Evolutionary conservation across 2,888 invertebrate species (phyloP), one percentile per base, ranked within the genome.

Genomic region (Eumacrocentrus americanus): DNA sequence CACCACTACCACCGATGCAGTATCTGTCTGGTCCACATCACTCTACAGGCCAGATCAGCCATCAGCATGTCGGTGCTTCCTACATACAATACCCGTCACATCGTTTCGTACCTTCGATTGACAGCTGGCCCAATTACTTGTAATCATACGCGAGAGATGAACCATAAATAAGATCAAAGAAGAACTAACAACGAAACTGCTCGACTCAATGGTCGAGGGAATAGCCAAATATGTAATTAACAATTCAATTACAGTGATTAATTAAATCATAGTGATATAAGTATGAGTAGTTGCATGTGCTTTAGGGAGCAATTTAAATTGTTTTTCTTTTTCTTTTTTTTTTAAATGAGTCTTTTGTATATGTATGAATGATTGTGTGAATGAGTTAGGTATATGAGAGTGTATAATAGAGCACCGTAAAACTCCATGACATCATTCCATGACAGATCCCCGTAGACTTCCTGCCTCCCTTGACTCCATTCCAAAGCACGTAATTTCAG

Each of bases 401-500:
- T 34, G 16, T 35, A 47, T 34, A n/a, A n/a, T n/a, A 18, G 35
- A 57, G 23, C 60, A 58, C 62, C 63, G 62, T 59, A 64, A 72
- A 70, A 74, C 71, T 72, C 78, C 79, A 77, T 79, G 80, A 80
- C 77, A 79, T 80, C 79, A 80, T 80, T 80, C 80, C 78, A 80
- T 79, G 78, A 80, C 80, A 80, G 75, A 67, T 74, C 73, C 72
- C 68, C 60, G 40, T 60, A 55, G 48, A 53, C 34, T 57, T 58
- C 44, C 46, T 58, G 58, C 51, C 58, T 56, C 52, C 46, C 38
- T 54, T 16, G 40, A 46, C 44, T 58, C 60, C 62, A 66, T 62
- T 64, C 62, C 64, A 62, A 62, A 61, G 64, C 62, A 62, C 58
- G 61, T 71, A 72, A 73, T 76, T 76, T 74, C 72, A 76, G 71